Base-by-base conservation (phyloP, 2,888 invertebrate species). In the Cremastinae sp. region DNA sequence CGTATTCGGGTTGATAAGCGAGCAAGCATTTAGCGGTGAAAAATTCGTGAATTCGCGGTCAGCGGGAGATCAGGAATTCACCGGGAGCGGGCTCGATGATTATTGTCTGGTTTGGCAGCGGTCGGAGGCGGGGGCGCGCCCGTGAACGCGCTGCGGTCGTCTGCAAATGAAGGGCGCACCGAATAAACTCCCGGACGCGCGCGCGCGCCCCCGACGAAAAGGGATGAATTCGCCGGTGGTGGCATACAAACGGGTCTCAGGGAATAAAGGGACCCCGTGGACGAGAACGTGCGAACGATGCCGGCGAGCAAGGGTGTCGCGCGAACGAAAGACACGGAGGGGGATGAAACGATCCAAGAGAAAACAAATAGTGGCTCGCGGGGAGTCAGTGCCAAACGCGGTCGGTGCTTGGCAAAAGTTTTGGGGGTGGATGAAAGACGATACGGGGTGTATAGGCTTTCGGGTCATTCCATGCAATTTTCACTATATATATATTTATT, bases 151-250 rank as follows among this genome's bases (percentile, higher is more conserved):
- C 56, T 59, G 71, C 56, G 75, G 75, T 75, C 56, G 56, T 58
- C 68, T 72, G 71, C 66, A 68, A 71, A 75, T 71, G 75, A 75
- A 71, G 75, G 70, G 65, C 61, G 49, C 28, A 28, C 28, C 28
- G 65, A 65, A 65, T 70, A 75, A 58, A 66, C 62, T 56, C 41
- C 18, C 7, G 47, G 8, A 34, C 1, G 18, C 43, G 45, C 5
- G 28, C 5, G 28, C 2, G 28, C 28, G 28, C n/a, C n/a, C n/a
- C n/a, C 28, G 28, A 28, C 2, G 28, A 28, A 28, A 28, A 28
- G 5, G 28, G 28, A n/a, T n/a, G 43, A 34, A 41, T 45, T 10
- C 0, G 53, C 16, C 16, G 34, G 62, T 14, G 62, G 34, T 38
- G 58, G 10, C 10, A 5, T 28, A 28, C 5, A 28, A 28, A 5